Base-by-base conservation (phyloP, 2,113 vertebrate genomes). In the Poeciliopsis occidentalis region DNA sequence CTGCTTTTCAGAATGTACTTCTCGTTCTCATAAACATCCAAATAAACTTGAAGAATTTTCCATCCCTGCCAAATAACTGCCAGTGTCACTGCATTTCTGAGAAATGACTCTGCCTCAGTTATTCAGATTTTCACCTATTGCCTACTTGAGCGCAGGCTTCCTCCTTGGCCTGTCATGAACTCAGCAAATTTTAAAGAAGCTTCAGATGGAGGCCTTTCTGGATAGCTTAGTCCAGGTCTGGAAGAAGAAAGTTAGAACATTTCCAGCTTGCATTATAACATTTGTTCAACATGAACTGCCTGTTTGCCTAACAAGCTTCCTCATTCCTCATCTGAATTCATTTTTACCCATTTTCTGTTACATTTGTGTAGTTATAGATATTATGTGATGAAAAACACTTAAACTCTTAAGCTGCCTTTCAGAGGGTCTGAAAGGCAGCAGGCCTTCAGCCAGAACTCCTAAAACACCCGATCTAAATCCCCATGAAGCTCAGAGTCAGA, bases 111-210 rank as follows among this genome's bases (percentile, higher is more conserved):
- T n/a, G 62, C 75, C 30, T 57, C 61, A 12, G 69, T 76, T 76
- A 64, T 76, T 70, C 88, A 70, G 79, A 60, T 80, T 69, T 85
- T 86, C 76, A 82, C 80, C 85, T 84, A 81, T 88, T 72, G 72
- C 85, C 82, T 85, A 85, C 85, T 83, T 75, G 30, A 85, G 80
- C 61, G 1, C 73, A 80, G 87, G 90, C 87, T 74, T 77, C 69
- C 44, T 80, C 54, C 75, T 73, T 26, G 80, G 80, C 85, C 84
- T 84, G 17, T 77, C 44, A 85, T 85, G 80, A 89, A 80, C 80
- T 88, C 84, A 88, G 87, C 86, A 87, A 0, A 72, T 86, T 86
- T 66, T 82, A 57, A 75, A 67, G 31, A 74, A 63, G 75, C 67
- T 71, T 57, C 62, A 8, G 69, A 12, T 30, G 29, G 67, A 30